A percentile compares a stretch with the other conserved stretches of the same genome.
These are phyloP conservation scores for Myrmecobius fasciatus DNA, from an alignment of 2,113 vertebrate species.

Conservation along the genomic window DNA sequence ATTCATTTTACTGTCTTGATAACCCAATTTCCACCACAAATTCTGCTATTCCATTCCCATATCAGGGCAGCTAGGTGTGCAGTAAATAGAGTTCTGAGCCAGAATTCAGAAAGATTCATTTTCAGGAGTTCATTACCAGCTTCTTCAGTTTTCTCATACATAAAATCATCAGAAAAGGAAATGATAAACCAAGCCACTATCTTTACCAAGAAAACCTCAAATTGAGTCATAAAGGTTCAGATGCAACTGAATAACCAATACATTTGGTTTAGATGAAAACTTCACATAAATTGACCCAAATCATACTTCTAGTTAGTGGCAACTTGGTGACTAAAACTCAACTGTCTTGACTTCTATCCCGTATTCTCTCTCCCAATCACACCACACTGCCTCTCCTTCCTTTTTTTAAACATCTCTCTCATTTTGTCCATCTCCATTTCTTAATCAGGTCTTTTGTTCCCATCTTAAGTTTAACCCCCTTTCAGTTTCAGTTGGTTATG, in stretches of 20 bases:
- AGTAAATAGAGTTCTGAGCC: not conserved
- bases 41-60: not conserved
- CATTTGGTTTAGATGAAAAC: not conserved
- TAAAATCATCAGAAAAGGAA: not conserved
- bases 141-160: not conserved
- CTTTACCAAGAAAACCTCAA: not conserved
- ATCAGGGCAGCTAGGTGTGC: not conserved
- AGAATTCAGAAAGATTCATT: not conserved
- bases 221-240: not conserved
- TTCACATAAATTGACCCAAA: not conserved
- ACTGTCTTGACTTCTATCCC: not conserved
- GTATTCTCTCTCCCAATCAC: not conserved
- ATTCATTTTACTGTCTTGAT: not conserved
- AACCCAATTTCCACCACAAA: not conserved
- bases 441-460: not conserved
- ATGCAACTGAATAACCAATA: not conserved
- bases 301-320: not conserved
- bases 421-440: not conserved
- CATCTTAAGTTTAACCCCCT: not conserved
- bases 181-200: not conserved
- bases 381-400: not conserved
- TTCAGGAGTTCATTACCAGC: not conserved
- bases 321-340: not conserved
- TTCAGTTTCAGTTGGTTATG: slow-evolving; percentile 24
- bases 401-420: not conserved